Evolutionary conservation across 1,140 invertebrate genomes (phyloP).

Genomic region (Araneus ventricosus): DNA sequence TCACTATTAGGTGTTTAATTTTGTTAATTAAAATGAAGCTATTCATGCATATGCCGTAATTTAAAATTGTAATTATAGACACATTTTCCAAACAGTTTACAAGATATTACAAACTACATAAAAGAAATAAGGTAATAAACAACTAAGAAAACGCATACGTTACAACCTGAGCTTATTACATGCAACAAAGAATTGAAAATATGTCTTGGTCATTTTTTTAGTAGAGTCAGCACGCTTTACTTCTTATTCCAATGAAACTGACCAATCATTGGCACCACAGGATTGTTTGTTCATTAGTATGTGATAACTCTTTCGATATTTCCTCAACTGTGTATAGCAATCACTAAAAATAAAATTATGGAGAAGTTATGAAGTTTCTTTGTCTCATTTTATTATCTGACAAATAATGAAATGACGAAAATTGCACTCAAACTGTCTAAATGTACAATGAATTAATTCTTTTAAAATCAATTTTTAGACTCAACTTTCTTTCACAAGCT

Average conservation of each 20-base stretch:
- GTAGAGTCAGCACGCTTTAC: neutral
- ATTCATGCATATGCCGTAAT: too few species aligned
- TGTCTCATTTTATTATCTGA: neutral
- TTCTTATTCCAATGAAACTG: conserved; percentile 9
- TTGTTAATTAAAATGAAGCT: neutral
- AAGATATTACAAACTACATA: too few species aligned
- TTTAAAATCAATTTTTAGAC: neutral
- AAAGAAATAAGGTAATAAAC: too few species aligned
- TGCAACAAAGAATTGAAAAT: conserved; percentile 40
- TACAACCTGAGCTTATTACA: conserved; percentile 64
- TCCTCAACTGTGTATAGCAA: conserved; percentile 68
- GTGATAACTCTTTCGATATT: conserved; percentile 70
- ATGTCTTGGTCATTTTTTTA: conserved; percentile 44
- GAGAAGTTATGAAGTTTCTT: neutral
- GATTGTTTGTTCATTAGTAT: conserved; percentile 66
- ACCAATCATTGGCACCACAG: conserved; percentile 23
- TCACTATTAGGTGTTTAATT: too few species aligned
- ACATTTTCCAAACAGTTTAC: too few species aligned
- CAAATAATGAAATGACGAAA: too few species aligned
- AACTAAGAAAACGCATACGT: neutral
- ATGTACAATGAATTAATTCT: too few species aligned
- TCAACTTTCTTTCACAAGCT: neutral
- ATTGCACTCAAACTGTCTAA: too few species aligned
- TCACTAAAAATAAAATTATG: conserved; percentile 68
- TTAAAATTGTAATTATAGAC: too few species aligned